phyloP scores from a whole-genome alignment of 1,140 invertebrate genomes.

The Platorchestia sp. region DNA sequence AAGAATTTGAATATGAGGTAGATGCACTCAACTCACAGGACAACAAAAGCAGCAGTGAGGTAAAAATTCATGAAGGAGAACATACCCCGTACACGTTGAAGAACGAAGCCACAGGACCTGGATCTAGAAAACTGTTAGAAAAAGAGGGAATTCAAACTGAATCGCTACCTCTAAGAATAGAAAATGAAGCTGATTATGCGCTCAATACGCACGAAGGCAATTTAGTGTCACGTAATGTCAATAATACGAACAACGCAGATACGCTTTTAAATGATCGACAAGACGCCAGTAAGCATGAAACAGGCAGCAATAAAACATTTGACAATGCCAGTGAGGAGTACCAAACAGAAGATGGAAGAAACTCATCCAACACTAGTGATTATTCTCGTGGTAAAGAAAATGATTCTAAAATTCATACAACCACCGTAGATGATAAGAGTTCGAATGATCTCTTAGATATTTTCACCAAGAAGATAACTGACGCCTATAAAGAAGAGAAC shows the following conservation, averaged over 20 bases:
- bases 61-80: not conserved
- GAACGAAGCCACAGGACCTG: not conserved
- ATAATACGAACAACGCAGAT: not conserved
- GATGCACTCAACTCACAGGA: not conserved
- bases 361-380: not conserved
- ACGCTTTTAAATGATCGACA: not conserved
- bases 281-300: not conserved
- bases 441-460: not conserved
- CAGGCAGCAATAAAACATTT: not conserved
- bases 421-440: not conserved
- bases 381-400: not conserved
- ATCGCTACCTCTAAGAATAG: not conserved
- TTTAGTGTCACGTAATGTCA: not conserved
- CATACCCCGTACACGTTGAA: not conserved
- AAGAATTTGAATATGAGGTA: not conserved
- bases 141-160: not conserved
- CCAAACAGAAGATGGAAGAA: not conserved
- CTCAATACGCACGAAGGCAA: not conserved
- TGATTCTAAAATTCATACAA: not conserved
- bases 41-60: not conserved
- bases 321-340: not conserved
- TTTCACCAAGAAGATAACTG: not conserved
- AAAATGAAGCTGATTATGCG: not conserved
- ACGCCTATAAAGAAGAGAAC: not conserved
- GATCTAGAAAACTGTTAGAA: not conserved